Percentiles rank a stretch among this genome's conserved stretches.
Conservation (phyloP, 2,888 invertebrate species). For the Euzetes globulus region DNA sequence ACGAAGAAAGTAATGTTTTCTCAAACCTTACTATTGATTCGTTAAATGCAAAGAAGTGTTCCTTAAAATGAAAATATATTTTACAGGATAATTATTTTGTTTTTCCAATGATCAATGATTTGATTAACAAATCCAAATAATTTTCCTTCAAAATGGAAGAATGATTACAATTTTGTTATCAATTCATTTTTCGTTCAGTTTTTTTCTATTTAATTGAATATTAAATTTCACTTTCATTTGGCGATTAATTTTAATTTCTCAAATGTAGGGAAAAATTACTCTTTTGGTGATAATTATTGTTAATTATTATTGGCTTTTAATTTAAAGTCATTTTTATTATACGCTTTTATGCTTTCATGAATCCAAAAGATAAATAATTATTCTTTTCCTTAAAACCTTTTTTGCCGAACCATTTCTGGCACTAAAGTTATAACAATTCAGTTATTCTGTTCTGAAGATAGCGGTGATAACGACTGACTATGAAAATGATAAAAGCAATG, state of each 20-base stretch:
- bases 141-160: no score
- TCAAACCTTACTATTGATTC: no score
- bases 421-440: neutral
- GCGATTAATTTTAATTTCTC: neutral
- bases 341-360: conserved; percentile 8
- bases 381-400: conserved; percentile 1
- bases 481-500: conserved; percentile 23
- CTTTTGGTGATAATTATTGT: neutral
- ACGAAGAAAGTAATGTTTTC: no score
- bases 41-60: no score
- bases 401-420: neutral
- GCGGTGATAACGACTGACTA: neutral
- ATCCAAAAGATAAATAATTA: neutral
- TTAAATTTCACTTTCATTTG: neutral
- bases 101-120: no score
- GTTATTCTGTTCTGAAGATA: neutral
- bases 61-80: no score
- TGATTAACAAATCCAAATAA: no score
- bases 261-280: neutral
- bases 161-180: no score
- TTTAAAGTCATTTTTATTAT: neutral
- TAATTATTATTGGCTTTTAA: conserved; percentile 20
- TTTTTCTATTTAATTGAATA: neutral
- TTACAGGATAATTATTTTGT: no score
- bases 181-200: no score